Evolutionary conservation across 2,113 vertebrate genomes (phyloP).

Genomic region (Piaya cayana): DNA sequence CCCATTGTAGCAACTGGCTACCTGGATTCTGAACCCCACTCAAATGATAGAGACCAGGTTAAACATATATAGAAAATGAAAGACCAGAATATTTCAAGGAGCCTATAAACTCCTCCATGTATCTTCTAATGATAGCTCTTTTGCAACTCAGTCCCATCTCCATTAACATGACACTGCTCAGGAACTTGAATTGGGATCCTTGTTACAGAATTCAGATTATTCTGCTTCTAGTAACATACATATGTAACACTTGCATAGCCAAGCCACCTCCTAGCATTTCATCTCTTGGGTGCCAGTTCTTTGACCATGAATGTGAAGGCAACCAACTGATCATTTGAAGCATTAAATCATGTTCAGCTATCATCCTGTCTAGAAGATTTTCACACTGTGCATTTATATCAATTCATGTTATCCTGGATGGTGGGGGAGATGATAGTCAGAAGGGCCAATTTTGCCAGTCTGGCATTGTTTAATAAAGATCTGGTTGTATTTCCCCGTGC

Average conservation of each 20-base stretch:
- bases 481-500: background rate
- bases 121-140: background rate
- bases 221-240: background rate
- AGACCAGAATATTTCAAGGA: background rate
- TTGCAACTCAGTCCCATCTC: background rate
- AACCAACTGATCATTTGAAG: background rate
- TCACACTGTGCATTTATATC: background rate
- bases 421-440: background rate
- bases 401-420: background rate
- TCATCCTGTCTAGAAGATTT: background rate
- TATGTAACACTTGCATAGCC: background rate
- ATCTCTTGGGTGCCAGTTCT: background rate
- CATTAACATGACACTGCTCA: background rate
- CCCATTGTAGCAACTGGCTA: background rate
- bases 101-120: background rate
- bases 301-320: rapidly evolving
- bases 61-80: background rate
- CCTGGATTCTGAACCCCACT: background rate
- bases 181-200: background rate
- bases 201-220: background rate
- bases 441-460: background rate
- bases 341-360: background rate
- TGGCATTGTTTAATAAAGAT: background rate
- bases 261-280: background rate
- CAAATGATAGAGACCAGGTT: background rate